Evolutionary conservation across 2,888 invertebrate genomes (phyloP), one percentile per base, ranked within the genome.

Genomic region (Lasioglossum oenotherae): DNA sequence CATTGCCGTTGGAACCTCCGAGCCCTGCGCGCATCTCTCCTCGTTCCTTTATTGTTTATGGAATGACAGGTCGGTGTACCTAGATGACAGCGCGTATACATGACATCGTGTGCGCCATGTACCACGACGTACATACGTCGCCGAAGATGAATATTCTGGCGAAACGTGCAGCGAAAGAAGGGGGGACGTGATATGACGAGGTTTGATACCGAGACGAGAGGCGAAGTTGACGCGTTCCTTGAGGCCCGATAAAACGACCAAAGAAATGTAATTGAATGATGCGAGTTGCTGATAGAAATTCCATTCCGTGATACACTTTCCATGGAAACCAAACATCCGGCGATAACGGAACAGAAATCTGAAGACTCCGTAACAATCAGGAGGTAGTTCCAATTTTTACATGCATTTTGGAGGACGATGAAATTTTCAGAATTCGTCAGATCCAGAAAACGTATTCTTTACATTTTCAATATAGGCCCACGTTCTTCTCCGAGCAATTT

Each of bases 71-170:
- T 44, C 35, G 72, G 75, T 81, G 64, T 81, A 77, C 71, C 75
- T 53, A 53, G 85, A 84, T 75, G 86, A 80, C 84, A 84, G 84
- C 75, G 27, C 84, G 80, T 80, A 80, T 84, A 84, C 84, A 74
- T 64, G 73, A 84, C 84, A 71, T 46, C 77, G 85, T 77, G 53
- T 78, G 73, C 85, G 60, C 44, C 69, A 35, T 60, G 49, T 73
- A 46, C 73, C 71, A 27, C 74, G 71, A 35, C 71, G 19, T 84
- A 81, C 78, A 27, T 71, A 75, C 78, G 46, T 23, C 67, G 60
- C 71, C 14, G 84, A 82, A 86, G 85, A 87, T 86, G 85, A 88
- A 88, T 88, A 87, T 87, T 82, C 78, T 41, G 64, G n/a, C 46
- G 85, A 10, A 67, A 53, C 38, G 44, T 10, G 27, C n/a, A 31